Conservation (phyloP, 2,797 vertebrate species). For the Sitta carolinensis region DNA sequence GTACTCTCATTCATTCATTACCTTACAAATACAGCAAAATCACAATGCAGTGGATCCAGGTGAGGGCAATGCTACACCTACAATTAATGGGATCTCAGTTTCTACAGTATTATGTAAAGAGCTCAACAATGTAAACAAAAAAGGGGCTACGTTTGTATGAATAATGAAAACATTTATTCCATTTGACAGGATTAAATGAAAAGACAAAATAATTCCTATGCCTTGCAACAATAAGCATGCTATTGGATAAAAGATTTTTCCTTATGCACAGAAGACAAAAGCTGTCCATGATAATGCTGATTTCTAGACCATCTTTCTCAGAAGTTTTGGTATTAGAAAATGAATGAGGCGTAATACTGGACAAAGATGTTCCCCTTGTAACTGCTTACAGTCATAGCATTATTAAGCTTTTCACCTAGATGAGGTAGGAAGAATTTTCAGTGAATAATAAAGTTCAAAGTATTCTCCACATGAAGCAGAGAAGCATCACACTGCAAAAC, state of each 20-base stretch:
- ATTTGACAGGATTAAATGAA: background rate
- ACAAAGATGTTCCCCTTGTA: background rate
- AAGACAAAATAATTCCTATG: background rate
- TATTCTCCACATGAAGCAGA: background rate
- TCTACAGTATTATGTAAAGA: background rate
- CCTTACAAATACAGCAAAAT: background rate
- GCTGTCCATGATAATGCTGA: background rate
- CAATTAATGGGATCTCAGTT: background rate
- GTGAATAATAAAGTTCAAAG: background rate
- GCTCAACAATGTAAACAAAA: background rate
- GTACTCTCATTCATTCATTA: background rate
- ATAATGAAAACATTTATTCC: background rate
- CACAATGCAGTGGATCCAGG: background rate
- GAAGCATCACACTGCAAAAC: background rate
- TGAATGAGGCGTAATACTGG: background rate
- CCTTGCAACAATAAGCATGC: background rate
- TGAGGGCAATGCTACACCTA: background rate
- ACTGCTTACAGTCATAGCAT: background rate
- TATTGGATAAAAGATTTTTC: background rate
- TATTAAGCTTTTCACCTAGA: background rate
- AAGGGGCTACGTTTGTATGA: background rate
- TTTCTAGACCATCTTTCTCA: background rate
- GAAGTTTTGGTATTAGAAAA: background rate
- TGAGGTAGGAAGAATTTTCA: background rate
- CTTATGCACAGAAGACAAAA: background rate